Conservation (phyloP, 2,113 vertebrate genomes). For the human region GRCh38 chr15:79635001-79635500, state of each 20-base stretch:
- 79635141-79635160: no score
- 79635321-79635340: not conserved
- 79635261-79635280: not conserved
- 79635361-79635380: not conserved
- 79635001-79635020: not conserved
- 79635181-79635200: no score
- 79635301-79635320: not conserved
- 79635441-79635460: not conserved
- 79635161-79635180: not conserved
- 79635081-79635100: not conserved
- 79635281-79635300: not conserved
- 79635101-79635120: not conserved
- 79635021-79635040: not conserved
- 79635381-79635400: not conserved
- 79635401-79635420: not conserved
- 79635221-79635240: not conserved
- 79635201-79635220: not conserved
- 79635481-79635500: no score
- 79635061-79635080: not conserved
- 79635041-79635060: not conserved
- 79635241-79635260: no score
- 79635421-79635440: not conserved
- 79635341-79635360: not conserved
- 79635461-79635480: not conserved
- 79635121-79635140: fast-evolving